Conservation (phyloP, 2,113 vertebrate species). For the Hippopotamus amphibius region DNA sequence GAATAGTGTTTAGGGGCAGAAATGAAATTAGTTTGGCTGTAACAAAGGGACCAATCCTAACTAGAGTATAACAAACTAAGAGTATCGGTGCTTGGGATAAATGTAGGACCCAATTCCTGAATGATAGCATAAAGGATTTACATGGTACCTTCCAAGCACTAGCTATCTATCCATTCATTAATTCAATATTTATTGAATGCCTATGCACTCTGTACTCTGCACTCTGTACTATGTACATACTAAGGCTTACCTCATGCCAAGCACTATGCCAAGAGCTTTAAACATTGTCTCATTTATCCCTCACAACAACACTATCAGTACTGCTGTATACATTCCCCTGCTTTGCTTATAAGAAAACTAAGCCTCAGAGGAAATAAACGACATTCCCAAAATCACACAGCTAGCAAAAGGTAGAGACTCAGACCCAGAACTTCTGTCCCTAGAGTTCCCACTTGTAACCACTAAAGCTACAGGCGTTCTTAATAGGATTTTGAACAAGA, state of each 20-base stretch:
- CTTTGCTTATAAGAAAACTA: slow-evolving; percentile 19
- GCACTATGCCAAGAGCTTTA: background rate
- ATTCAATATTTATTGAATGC: slow-evolving; percentile 20
- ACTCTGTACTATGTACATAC: background rate
- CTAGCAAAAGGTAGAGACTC: background rate
- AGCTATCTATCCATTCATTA: slow-evolving; percentile 3
- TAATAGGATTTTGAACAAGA: slow-evolving; percentile 1
- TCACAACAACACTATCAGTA: background rate
- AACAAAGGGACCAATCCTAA: background rate
- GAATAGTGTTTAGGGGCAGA: background rate
- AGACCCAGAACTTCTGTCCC: background rate
- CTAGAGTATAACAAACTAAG: background rate
- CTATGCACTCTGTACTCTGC: background rate
- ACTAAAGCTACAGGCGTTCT: background rate
- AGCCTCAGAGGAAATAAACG: slow-evolving; percentile 24
- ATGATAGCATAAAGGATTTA: background rate
- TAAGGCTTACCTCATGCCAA: background rate
- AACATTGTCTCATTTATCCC: background rate
- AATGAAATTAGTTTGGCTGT: slow-evolving; percentile 21
- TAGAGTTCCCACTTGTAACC: background rate
- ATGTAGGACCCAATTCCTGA: background rate
- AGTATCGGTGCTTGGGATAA: background rate
- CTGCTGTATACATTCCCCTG: background rate
- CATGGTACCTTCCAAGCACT: background rate
- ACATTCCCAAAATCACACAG: slow-evolving; percentile 24